These are phyloP conservation scores for Quiscalus mexicanus DNA, from an alignment of 2,113 vertebrate genomes.

Conservation along the genomic window DNA sequence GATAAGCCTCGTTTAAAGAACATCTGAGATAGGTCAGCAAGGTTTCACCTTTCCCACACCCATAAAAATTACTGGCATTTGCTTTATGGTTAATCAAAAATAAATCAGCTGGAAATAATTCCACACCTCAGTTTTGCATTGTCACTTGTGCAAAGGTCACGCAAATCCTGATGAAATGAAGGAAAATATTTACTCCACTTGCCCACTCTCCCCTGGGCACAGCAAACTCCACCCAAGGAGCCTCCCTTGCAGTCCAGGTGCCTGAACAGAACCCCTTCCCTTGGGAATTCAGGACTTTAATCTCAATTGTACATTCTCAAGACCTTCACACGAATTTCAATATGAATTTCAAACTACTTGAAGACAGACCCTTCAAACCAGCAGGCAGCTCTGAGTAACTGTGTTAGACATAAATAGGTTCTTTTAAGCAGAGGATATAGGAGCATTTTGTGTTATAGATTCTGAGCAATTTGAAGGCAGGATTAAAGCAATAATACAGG, in stretches of 20 bases:
- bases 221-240: neutral
- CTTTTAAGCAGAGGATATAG: neutral
- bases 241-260: too few species aligned
- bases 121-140: neutral
- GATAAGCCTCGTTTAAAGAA: neutral
- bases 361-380: neutral
- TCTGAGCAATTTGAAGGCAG: conserved; percentile 29
- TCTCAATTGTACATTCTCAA: neutral
- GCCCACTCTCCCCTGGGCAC: neutral
- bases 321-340: neutral
- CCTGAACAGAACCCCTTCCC: neutral
- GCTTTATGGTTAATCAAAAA: neutral
- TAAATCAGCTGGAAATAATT: neutral
- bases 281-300: neutral
- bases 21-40: neutral
- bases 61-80: neutral
- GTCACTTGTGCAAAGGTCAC: neutral
- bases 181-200: neutral
- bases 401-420: neutral
- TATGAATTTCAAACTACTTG: neutral
- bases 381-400: neutral
- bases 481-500: conserved; percentile 35
- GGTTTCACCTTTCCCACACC: neutral
- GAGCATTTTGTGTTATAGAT: conserved; percentile 2
- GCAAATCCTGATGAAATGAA: neutral